phyloP scores from a whole-genome alignment of 2,113 vertebrate genomes.

The Gadus macrocephalus region DNA sequence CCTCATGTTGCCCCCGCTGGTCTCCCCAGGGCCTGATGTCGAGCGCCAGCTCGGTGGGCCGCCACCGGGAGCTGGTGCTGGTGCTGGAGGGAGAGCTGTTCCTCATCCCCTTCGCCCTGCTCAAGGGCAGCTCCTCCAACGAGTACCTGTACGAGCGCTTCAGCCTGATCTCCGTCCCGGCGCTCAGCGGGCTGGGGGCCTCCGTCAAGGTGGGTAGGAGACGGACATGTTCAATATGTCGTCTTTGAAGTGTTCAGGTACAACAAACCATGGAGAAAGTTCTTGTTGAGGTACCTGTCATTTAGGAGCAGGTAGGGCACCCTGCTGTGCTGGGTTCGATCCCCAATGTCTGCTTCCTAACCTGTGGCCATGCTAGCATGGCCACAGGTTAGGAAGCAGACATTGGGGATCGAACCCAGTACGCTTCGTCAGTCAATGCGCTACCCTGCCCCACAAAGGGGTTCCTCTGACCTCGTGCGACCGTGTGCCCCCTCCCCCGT shows the following conservation, averaged over 20 bases:
- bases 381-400: too few species aligned
- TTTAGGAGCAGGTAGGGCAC: too few species aligned
- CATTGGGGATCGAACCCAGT: too few species aligned
- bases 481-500: background rate
- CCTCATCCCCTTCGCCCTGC: slow-evolving; percentile 91
- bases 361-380: too few species aligned
- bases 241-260: too few species aligned
- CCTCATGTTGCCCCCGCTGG: background rate
- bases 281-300: too few species aligned
- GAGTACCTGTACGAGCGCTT: slow-evolving; percentile 95
- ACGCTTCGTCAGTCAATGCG: too few species aligned
- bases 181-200: slow-evolving; percentile 80
- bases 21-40: slow-evolving; percentile 88
- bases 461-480: background rate
- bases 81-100: slow-evolving; percentile 93
- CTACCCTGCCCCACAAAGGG: too few species aligned
- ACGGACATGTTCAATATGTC: too few species aligned
- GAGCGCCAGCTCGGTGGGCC: slow-evolving; percentile 84
- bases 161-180: slow-evolving; percentile 86
- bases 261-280: too few species aligned
- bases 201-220: slow-evolving; percentile 70
- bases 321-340: too few species aligned
- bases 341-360: too few species aligned
- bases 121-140: slow-evolving; percentile 94
- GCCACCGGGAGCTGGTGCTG: slow-evolving; percentile 85